Percentiles rank a stretch among this genome's conserved stretches.
Conservation (phyloP, 1,140 invertebrate genomes). For the Drosophila sproati region DNA sequence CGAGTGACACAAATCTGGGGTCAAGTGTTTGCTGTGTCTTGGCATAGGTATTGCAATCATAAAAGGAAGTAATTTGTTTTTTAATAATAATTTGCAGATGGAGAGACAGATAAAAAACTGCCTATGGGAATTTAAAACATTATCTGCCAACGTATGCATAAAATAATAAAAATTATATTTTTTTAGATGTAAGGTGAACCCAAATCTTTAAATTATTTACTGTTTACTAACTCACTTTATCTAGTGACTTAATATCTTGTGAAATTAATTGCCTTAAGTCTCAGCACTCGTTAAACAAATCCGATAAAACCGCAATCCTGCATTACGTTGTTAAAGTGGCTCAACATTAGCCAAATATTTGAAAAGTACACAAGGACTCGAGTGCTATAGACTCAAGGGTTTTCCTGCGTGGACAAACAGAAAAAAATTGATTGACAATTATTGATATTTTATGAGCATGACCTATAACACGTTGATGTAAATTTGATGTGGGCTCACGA, state of each 20-base stretch:
- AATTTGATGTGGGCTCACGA: constrained; percentile 50
- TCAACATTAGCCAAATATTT: constrained; percentile 17
- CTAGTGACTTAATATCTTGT: too few relatives aligned
- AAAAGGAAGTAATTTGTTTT: background rate
- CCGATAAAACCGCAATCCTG: constrained; percentile 4
- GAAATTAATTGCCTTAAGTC: background rate
- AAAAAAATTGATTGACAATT: constrained; percentile 63
- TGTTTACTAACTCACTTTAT: too few relatives aligned
- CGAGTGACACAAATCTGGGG: constrained; percentile 63
- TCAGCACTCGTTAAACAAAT: constrained; percentile 2
- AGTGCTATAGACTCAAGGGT: constrained; percentile 19
- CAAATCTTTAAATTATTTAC: too few relatives aligned
- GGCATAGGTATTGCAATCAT: constrained; percentile 31
- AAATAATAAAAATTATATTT: too few relatives aligned
- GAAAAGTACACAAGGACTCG: background rate
- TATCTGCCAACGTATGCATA: too few relatives aligned
- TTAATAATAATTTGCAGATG: too few relatives aligned
- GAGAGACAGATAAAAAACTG: too few relatives aligned
- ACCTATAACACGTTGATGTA: constrained; percentile 45
- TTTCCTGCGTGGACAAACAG: constrained; percentile 16
- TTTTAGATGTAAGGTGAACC: too few relatives aligned
- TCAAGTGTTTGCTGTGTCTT: constrained; percentile 14
- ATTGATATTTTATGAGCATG: constrained; percentile 66
- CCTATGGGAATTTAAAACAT: too few relatives aligned
- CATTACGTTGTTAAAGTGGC: constrained; percentile 4